A percentile compares a stretch with the other conserved stretches of the same genome.
Evolutionary conservation across 2,888 invertebrate species (phyloP).

Genomic region (Hydroisotoma schaefferi): DNA sequence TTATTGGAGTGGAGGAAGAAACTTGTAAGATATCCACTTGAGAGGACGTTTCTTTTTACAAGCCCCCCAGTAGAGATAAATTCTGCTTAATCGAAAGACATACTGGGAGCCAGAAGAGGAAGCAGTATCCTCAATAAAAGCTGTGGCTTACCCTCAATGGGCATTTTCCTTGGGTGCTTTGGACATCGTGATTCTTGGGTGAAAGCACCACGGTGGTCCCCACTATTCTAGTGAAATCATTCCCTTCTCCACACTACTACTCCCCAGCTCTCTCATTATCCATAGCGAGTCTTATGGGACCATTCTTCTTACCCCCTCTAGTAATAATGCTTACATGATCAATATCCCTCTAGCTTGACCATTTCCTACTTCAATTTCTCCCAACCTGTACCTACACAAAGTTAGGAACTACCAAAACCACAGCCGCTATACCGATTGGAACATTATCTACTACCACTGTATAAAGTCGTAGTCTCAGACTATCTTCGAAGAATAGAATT

Average conservation of each 20-base stretch:
- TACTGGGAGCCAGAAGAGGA: constrained; percentile 34
- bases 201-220: background rate
- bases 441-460: no score
- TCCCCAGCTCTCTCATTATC: constrained; percentile 44
- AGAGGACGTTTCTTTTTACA: constrained; percentile 46
- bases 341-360: constrained; percentile 48
- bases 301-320: constrained; percentile 43
- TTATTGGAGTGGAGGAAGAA: constrained; percentile 18
- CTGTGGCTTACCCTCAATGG: constrained; percentile 36
- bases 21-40: constrained; percentile 22
- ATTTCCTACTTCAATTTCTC: constrained; percentile 30
- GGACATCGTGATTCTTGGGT: background rate
- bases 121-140: constrained; percentile 48
- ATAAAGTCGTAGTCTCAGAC: no score
- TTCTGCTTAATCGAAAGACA: constrained; percentile 49
- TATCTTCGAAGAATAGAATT: no score
- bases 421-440: no score
- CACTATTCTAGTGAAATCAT: constrained; percentile 1
- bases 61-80: constrained; percentile 49
- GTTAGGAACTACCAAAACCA: no score
- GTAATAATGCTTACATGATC: no score
- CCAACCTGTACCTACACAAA: constrained; percentile 5
- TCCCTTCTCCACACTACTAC: background rate
- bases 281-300: constrained; percentile 43
- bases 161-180: constrained; percentile 18